These are phyloP conservation scores for Anarrhichthys ocellatus DNA, from an alignment of 2,113 vertebrate genomes.

Conservation along the genomic window DNA sequence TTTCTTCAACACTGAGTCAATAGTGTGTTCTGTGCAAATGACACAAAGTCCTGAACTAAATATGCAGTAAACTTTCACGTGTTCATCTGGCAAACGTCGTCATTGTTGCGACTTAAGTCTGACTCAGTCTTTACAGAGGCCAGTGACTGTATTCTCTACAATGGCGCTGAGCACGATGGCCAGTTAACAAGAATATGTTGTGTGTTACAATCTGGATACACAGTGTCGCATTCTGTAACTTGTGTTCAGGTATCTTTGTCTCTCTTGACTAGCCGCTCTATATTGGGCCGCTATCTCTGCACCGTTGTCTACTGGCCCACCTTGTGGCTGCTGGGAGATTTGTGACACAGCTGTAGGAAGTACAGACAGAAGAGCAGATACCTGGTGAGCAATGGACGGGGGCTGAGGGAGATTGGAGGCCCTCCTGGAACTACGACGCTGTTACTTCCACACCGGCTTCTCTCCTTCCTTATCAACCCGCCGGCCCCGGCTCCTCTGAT, in stretches of 20 bases:
- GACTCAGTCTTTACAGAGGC: not conserved
- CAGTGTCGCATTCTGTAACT: not conserved
- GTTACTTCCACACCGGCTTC: conserved; percentile 44
- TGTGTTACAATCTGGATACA: not conserved
- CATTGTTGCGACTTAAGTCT: not conserved
- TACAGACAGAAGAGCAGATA: conserved; percentile 27
- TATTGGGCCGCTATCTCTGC: conserved; percentile 2
- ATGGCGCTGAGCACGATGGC: not conserved
- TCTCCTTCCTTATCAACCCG: conserved; percentile 48
- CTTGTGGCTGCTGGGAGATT: conserved; percentile 33
- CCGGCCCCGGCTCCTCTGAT: conserved; percentile 41
- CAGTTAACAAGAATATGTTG: not conserved
- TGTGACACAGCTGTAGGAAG: conserved; percentile 26
- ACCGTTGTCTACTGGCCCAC: conserved; percentile 9
- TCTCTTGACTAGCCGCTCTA: conserved; percentile 1
- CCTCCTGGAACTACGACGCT: conserved; percentile 26
- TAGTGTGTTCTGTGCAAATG: no score
- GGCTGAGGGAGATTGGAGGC: conserved; percentile 31
- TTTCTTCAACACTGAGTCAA: no score
- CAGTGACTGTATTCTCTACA: not conserved
- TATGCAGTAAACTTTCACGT: not conserved
- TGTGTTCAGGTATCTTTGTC: not conserved
- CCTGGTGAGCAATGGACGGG: conserved; percentile 30
- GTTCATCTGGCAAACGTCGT: not conserved
- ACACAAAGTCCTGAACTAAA: no score